These are phyloP conservation scores for Lytechinus variegatus DNA, from an alignment of 35 echinoderm and acorn worm species.

Conservation along the genomic window DNA sequence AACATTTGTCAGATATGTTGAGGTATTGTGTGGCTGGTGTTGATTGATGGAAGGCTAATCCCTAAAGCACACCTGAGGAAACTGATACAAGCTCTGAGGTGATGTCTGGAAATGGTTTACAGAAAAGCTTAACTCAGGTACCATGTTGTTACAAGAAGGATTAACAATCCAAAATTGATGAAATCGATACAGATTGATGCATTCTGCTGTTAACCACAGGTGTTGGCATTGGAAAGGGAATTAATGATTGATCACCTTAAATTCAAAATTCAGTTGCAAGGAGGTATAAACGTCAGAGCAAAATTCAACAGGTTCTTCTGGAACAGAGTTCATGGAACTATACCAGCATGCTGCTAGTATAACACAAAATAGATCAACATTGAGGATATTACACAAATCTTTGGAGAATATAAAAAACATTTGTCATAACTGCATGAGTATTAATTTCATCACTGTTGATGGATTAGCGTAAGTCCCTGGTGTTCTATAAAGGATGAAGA, in stretches of 20 bases:
- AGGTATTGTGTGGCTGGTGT: not conserved
- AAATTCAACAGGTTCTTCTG: not conserved
- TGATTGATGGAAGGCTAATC: not conserved
- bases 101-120: not conserved
- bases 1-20: slow-evolving; percentile 24
- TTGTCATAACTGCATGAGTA: slow-evolving; percentile 23
- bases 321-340: not conserved
- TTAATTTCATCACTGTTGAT: slow-evolving; percentile 15
- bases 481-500: not conserved
- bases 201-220: not conserved
- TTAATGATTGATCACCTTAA: not conserved
- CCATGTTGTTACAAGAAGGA: not conserved
- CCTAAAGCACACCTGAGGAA: slow-evolving; percentile 23
- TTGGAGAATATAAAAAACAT: not conserved
- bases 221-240: not conserved
- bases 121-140: not conserved
- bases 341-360: not conserved
- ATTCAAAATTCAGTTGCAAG: not conserved
- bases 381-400: slow-evolving; percentile 12
- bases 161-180: slow-evolving; percentile 12
- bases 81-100: not conserved
- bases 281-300: not conserved
- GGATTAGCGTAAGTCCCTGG: not conserved
- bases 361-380: not conserved
- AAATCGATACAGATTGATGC: not conserved